Evolutionary conservation across 2,797 vertebrate species (phyloP).

Genomic region (Alauda arvensis): DNA sequence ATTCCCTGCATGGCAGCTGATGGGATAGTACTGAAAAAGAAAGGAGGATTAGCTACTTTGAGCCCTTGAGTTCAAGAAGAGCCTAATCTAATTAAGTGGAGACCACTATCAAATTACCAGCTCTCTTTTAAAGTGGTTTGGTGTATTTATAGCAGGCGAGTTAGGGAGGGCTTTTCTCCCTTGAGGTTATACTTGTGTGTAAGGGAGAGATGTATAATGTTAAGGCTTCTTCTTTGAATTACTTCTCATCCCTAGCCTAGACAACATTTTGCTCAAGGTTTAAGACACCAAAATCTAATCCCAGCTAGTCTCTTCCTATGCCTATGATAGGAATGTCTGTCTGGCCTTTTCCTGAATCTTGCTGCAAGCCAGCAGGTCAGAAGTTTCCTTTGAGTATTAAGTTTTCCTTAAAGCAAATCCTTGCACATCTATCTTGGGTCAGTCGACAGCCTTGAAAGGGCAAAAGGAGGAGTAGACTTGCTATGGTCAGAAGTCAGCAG

Average conservation of each 20-base stretch:
- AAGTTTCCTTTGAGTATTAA: not conserved
- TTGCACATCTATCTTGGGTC: not conserved
- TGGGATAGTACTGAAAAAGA: not conserved
- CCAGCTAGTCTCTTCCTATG: not conserved
- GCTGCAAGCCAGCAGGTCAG: not conserved
- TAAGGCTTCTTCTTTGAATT: not conserved
- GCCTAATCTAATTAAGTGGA: slow-evolving; percentile 56
- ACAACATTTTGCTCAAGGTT: not conserved
- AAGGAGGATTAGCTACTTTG: slow-evolving; percentile 14
- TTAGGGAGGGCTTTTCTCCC: slow-evolving; percentile 28
- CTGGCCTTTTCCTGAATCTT: not conserved
- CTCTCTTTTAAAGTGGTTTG: slow-evolving; percentile 17
- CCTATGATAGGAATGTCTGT: not conserved
- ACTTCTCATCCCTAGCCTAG: not conserved
- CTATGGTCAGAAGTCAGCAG: not conserved
- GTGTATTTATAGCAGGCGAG: slow-evolving; percentile 40
- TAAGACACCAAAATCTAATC: not conserved
- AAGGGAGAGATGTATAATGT: not conserved
- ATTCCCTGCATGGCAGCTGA: not conserved
- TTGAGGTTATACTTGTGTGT: not conserved
- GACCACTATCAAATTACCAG: slow-evolving; percentile 52
- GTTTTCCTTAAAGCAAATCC: not conserved
- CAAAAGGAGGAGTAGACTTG: not conserved
- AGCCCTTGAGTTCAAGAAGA: slow-evolving; percentile 29
- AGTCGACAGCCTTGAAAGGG: not conserved